Conservation (phyloP, 2,113 vertebrate species). For the Podarcis muralis region DNA sequence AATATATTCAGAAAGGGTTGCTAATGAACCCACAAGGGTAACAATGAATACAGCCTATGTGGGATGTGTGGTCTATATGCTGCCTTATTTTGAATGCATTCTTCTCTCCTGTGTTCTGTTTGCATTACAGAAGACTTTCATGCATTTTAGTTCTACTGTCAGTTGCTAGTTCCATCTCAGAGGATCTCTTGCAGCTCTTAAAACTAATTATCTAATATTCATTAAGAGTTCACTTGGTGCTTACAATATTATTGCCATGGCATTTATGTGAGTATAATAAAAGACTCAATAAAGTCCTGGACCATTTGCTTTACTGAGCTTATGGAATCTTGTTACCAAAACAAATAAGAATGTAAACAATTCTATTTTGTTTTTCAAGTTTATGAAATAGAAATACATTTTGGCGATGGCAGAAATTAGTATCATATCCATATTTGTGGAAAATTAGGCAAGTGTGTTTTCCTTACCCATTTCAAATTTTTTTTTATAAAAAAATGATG, state of each 20-base stretch:
- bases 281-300: conserved; percentile 36
- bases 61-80: not conserved
- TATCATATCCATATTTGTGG: not conserved
- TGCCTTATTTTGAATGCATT: not conserved
- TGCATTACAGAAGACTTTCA: conserved; percentile 14
- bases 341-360: conserved; percentile 22
- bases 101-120: not conserved
- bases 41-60: not conserved
- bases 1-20: not conserved
- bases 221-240: conserved; percentile 21
- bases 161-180: conserved; percentile 28
- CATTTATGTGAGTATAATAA: conserved; percentile 35
- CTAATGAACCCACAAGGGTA: conserved; percentile 25
- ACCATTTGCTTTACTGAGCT: conserved; percentile 40
- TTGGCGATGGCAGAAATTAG: not conserved
- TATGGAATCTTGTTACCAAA: conserved; percentile 21
- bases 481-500: not conserved
- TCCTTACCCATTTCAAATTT: not conserved
- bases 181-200: conserved; percentile 7
- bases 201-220: conserved; percentile 43
- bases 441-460: not conserved
- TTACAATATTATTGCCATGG: conserved; percentile 33
- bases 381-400: not conserved
- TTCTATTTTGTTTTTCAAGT: not conserved
- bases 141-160: conserved; percentile 7